These are phyloP conservation scores for Phaetusa simplex DNA, from an alignment of 2,113 vertebrate genomes.

Conservation along the genomic window DNA sequence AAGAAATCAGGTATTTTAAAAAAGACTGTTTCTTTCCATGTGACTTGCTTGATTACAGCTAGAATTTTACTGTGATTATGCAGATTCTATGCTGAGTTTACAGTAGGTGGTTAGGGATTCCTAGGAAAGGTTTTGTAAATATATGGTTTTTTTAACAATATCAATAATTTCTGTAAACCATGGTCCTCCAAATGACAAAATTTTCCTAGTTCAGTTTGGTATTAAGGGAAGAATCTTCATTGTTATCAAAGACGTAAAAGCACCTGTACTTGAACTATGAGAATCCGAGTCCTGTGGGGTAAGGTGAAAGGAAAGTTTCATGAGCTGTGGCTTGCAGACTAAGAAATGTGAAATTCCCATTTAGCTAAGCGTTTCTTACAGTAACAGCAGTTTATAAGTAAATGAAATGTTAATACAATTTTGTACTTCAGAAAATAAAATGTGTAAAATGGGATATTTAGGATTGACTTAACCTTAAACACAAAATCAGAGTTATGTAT, in stretches of 20 bases:
- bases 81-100: neutral
- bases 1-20: neutral
- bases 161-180: neutral
- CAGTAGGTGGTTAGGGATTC: neutral
- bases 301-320: neutral
- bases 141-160: neutral
- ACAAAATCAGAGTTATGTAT: neutral
- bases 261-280: neutral
- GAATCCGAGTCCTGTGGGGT: neutral
- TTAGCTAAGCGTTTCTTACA: neutral
- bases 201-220: neutral
- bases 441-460: neutral
- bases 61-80: neutral
- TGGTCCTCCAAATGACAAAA: neutral
- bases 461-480: neutral
- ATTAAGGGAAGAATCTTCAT: neutral
- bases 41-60: neutral
- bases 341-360: neutral
- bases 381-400: neutral
- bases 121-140: neutral
- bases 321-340: neutral
- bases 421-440: neutral
- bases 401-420: neutral
- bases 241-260: neutral
- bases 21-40: neutral